Evolutionary conservation across 2,113 vertebrate species (phyloP).

Genomic region (Elachura formosa): DNA sequence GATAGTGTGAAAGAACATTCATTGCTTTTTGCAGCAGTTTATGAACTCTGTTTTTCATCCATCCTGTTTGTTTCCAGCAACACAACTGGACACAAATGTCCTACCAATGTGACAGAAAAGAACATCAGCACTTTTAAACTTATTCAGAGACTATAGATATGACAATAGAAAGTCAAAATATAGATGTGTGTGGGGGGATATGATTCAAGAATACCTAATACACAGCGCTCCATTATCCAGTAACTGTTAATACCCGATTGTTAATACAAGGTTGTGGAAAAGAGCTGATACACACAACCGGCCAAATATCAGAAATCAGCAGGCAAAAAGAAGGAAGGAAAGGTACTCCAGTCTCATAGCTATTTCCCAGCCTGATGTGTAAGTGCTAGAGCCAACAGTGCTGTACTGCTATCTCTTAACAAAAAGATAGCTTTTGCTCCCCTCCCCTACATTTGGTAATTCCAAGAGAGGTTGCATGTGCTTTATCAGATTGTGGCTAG

Average conservation of each 20-base stretch:
- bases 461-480: not conserved
- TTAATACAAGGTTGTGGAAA: not conserved
- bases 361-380: not conserved
- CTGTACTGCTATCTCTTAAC: not conserved
- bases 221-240: not conserved
- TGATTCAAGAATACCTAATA: not conserved
- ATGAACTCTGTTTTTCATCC: not conserved
- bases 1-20: not conserved
- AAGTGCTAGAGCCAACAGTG: not conserved
- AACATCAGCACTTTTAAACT: not conserved
- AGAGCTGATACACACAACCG: not conserved
- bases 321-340: not conserved
- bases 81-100: not conserved
- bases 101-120: not conserved
- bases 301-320: not conserved
- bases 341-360: not conserved
- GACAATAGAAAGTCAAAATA: not conserved
- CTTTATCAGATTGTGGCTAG: not conserved
- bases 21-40: not conserved
- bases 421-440: not conserved
- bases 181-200: not conserved
- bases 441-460: not conserved
- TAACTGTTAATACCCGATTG: not conserved
- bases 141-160: not conserved
- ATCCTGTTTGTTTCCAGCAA: not conserved